A percentile compares a stretch with the other conserved stretches of the same genome.
Conservation (phyloP, 2,113 vertebrate genomes). For the Phyllopteryx taeniolatus region DNA sequence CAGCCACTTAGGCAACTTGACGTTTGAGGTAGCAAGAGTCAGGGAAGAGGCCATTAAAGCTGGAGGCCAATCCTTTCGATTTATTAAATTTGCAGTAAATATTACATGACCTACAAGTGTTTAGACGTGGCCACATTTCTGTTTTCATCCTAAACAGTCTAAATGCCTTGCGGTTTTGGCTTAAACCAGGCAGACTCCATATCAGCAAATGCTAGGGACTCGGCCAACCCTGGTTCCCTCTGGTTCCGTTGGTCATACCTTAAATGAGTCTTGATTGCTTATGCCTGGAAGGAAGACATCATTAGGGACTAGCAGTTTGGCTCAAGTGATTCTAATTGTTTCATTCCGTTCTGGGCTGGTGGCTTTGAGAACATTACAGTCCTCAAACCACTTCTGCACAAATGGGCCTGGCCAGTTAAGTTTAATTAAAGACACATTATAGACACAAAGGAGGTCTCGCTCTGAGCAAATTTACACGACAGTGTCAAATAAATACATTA, state of each 20-base stretch:
- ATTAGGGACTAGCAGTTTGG: constrained; percentile 56
- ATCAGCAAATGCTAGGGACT: background rate
- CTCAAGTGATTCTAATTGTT: constrained; percentile 63
- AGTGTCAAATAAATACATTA: constrained; percentile 20
- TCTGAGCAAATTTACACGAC: constrained; percentile 43
- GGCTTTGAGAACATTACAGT: constrained; percentile 58
- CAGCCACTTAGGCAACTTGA: background rate
- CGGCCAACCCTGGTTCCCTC: constrained; percentile 22
- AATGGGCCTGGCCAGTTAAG: constrained; percentile 60
- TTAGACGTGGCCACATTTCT: constrained; percentile 24
- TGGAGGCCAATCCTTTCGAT: background rate
- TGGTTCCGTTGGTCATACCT: constrained; percentile 44
- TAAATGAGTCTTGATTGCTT: constrained; percentile 56
- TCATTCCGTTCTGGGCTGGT: constrained; percentile 57
- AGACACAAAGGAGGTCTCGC: constrained; percentile 48
- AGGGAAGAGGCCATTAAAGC: background rate
- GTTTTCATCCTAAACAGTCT: constrained; percentile 19
- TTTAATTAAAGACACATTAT: constrained; percentile 66
- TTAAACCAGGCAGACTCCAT: background rate
- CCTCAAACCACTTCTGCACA: constrained; percentile 46
- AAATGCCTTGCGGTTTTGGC: constrained; percentile 43
- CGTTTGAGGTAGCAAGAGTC: background rate
- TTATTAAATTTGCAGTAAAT: background rate
- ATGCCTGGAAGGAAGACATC: constrained; percentile 50
- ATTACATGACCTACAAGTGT: background rate